Evolutionary conservation across 2,888 invertebrate species (phyloP).

Genomic region (Melolontha melolontha): DNA sequence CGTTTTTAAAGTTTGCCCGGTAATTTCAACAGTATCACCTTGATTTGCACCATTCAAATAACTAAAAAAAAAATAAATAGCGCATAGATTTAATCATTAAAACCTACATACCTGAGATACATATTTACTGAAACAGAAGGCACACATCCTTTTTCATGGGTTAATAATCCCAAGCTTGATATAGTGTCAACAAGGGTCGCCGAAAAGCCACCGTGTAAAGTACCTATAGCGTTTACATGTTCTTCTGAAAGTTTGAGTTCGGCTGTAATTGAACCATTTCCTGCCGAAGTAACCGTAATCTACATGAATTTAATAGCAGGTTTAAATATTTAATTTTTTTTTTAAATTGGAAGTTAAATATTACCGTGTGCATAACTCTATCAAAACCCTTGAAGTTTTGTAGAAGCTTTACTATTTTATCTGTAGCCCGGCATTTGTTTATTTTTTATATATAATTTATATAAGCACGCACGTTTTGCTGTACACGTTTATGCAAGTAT

Average conservation of each 20-base stretch:
- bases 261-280: conserved; percentile 79
- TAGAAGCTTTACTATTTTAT: conserved; percentile 16
- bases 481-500: neutral
- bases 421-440: conserved; percentile 13
- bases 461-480: no score
- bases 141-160: conserved; percentile 66
- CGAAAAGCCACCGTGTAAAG: conserved; percentile 88
- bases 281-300: conserved; percentile 66
- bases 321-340: neutral
- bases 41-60: conserved; percentile 81
- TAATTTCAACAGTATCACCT: conserved; percentile 84
- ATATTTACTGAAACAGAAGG: conserved; percentile 83
- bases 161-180: conserved; percentile 80
- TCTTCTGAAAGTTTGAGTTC: conserved; percentile 81
- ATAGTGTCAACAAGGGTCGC: conserved; percentile 82
- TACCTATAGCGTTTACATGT: conserved; percentile 80
- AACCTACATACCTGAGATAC: conserved; percentile 75
- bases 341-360: neutral
- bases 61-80: conserved; percentile 67
- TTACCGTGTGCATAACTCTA: conserved; percentile 24
- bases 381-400: conserved; percentile 18
- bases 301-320: conserved; percentile 45
- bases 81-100: conserved; percentile 56
- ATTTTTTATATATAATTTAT: neutral
- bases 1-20: conserved; percentile 80